Conservation (phyloP, 2,888 invertebrate genomes). For the Lagria hirta region DNA sequence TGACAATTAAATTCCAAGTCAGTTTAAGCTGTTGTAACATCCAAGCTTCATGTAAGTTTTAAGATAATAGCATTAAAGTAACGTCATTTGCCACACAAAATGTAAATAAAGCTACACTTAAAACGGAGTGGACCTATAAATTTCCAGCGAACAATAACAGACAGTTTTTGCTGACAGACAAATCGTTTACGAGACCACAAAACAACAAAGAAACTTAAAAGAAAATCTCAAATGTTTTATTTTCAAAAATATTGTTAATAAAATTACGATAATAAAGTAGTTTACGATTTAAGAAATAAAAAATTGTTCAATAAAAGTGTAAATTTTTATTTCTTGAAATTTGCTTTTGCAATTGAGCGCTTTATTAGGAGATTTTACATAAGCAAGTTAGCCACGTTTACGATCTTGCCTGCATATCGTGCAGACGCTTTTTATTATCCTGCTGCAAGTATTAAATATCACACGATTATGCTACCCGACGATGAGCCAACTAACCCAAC, state of each 20-base stretch:
- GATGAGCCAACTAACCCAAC: constrained; percentile 15
- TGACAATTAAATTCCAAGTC: constrained; percentile 13
- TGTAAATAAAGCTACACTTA: constrained; percentile 20
- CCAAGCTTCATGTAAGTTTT: constrained; percentile 12
- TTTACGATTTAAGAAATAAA: too few species aligned
- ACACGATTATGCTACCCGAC: constrained; percentile 23
- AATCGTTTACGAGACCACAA: constrained; percentile 7
- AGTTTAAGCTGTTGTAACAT: constrained; percentile 6
- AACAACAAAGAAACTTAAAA: constrained; percentile 6
- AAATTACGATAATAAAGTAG: too few species aligned
- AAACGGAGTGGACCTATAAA: constrained; percentile 11
- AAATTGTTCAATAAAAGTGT: too few species aligned
- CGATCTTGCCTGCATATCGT: constrained; percentile 22
- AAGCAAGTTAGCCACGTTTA: constrained; percentile 26
- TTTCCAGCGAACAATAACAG: constrained; percentile 16
- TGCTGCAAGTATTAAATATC: constrained; percentile 25
- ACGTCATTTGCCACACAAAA: constrained; percentile 17
- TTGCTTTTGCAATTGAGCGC: not conserved
- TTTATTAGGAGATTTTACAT: constrained; percentile 23
- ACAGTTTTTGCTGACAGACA: constrained; percentile 12
- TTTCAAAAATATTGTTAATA: too few species aligned
- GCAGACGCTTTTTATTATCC: constrained; percentile 30
- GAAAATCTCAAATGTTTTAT: too few species aligned
- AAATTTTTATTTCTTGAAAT: too few species aligned
- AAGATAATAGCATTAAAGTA: constrained; percentile 14